Percentiles rank a stretch among this genome's conserved stretches.
Evolutionary conservation across 2,888 invertebrate species (phyloP).

Genomic region (Dendrolimus pini): DNA sequence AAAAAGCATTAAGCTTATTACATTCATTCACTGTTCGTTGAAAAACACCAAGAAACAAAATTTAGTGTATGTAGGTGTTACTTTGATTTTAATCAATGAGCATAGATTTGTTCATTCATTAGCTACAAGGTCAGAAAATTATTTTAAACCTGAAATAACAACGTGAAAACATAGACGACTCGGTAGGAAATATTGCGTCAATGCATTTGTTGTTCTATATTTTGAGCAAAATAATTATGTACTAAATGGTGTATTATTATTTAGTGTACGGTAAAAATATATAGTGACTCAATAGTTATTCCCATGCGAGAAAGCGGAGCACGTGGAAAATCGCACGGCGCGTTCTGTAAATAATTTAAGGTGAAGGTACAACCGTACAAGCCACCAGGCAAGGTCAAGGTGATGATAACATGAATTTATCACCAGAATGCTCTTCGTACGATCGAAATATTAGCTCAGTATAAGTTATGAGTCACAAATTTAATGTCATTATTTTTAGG

Average conservation of each 20-base stretch:
- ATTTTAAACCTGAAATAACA: not conserved
- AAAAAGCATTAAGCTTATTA: too few relatives aligned
- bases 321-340: constrained; percentile 14
- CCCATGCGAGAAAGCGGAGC: constrained; percentile 5
- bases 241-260: not conserved
- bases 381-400: too few relatives aligned
- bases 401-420: too few relatives aligned
- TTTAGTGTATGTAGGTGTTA: not conserved
- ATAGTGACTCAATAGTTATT: not conserved
- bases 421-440: too few relatives aligned
- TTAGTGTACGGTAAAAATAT: not conserved
- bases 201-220: not conserved
- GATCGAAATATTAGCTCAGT: too few relatives aligned
- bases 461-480: constrained; percentile 1
- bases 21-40: not conserved
- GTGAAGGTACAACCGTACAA: constrained; percentile 12
- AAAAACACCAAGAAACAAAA: not conserved
- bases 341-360: constrained; percentile 24
- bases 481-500: not conserved
- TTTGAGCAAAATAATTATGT: not conserved
- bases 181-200: not conserved
- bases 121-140: not conserved
- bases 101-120: not conserved
- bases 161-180: too few relatives aligned
- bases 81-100: not conserved